A percentile compares a stretch with the other conserved stretches of the same genome.
Conservation (phyloP, 1,140 invertebrate species). For the Drosophila nebulosa region DNA sequence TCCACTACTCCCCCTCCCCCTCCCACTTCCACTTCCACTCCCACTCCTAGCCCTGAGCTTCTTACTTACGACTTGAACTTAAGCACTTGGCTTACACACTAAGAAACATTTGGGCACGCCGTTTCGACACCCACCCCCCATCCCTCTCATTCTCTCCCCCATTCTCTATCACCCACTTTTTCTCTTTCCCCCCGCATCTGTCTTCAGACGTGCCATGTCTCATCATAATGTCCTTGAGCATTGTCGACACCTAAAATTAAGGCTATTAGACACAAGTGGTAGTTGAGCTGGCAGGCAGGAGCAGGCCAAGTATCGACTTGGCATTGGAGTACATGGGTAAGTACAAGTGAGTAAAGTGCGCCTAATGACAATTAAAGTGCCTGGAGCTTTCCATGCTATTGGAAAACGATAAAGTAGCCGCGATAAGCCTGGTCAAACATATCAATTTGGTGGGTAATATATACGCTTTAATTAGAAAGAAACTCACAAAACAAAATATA, state of each 20-base stretch:
- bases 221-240: constrained; percentile 13
- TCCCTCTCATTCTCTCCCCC: not conserved
- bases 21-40: too few species aligned
- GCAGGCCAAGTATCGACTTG: constrained; percentile 4
- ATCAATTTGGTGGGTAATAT: constrained; percentile 2
- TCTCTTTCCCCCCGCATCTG: not conserved
- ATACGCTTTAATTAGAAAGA: constrained; percentile 9
- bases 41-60: too few species aligned
- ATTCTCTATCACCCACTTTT: not conserved
- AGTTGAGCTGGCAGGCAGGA: not conserved
- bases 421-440: constrained; percentile 11
- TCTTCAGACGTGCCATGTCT: not conserved
- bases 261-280: constrained; percentile 12
- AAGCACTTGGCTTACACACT: constrained; percentile 6
- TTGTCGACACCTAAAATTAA: constrained; percentile 19
- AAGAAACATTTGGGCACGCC: constrained; percentile 4
- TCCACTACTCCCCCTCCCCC: not conserved
- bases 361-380: constrained; percentile 18
- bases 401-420: constrained; percentile 15
- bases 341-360: constrained; percentile 9
- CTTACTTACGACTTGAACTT: constrained; percentile 3
- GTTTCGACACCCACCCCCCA: not conserved
- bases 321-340: constrained; percentile 1
- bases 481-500: not conserved
- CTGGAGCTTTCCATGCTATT: not conserved